A percentile compares a stretch with the other conserved stretches of the same genome.
Conservation (phyloP, 2,797 vertebrate species). For the Gambelia wislizenii region DNA sequence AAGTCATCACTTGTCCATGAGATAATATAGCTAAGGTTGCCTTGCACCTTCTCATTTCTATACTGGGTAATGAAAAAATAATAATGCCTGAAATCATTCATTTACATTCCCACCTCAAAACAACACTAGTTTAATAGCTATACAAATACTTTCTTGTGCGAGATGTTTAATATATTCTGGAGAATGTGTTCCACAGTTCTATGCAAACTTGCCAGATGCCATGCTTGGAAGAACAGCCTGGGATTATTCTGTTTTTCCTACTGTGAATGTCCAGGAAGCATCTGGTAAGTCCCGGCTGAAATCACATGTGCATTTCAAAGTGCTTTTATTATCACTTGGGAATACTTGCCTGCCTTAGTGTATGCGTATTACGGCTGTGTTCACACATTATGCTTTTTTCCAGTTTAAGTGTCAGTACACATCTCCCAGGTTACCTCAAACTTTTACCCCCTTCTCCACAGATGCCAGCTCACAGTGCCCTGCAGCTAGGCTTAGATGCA, state of each 20-base stretch:
- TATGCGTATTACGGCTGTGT: neutral
- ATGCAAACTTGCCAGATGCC: neutral
- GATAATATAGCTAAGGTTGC: neutral
- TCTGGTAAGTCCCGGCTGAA: conserved; percentile 5
- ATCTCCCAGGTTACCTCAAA: neutral
- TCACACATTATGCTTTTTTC: neutral
- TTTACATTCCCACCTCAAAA: neutral
- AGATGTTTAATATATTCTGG: conserved; percentile 16
- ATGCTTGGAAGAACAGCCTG: neutral
- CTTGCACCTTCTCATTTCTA: neutral
- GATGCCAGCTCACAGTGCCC: neutral
- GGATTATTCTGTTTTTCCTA: conserved; percentile 24
- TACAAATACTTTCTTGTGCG: conserved; percentile 8
- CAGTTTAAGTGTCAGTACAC: neutral
- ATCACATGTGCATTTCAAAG: neutral
- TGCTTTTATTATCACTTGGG: conserved; percentile 1
- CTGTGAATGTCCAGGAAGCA: neutral
- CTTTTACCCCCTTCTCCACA: too few relatives aligned
- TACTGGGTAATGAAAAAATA: neutral
- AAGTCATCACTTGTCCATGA: neutral
- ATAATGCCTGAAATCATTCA: conserved; percentile 3
- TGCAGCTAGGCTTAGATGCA: neutral
- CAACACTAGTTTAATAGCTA: conserved; percentile 1
- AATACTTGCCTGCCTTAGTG: neutral
- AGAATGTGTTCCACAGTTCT: conserved; percentile 22